phyloP scores from a whole-genome alignment of 2,113 vertebrate species.

The Apistogramma diplotaenia region DNA sequence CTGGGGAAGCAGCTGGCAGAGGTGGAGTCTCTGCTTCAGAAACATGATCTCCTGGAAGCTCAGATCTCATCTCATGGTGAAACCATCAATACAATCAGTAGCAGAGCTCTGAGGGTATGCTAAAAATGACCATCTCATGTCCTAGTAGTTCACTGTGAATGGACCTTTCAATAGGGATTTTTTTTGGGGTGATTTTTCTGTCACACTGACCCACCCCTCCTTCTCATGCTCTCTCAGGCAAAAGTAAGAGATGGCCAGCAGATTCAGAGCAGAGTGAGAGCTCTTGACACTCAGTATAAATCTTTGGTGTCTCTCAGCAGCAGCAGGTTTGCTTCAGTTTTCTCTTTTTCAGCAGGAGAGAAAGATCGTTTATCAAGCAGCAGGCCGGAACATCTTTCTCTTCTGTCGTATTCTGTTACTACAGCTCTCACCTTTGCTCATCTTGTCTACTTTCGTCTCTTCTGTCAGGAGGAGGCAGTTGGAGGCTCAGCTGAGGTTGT shows the following conservation, averaged over 20 bases:
- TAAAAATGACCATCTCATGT: neutral
- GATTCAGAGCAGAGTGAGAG: constrained; percentile 78
- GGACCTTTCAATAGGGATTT: neutral
- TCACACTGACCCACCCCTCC: neutral
- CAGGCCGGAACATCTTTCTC: neutral
- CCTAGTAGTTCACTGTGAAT: neutral
- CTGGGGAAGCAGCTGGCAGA: constrained; percentile 83
- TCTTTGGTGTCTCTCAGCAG: constrained; percentile 78
- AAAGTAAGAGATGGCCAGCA: constrained; percentile 58
- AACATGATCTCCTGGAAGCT: constrained; percentile 83
- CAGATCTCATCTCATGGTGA: constrained; percentile 82
- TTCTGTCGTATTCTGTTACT: neutral
- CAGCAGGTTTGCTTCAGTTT: constrained; percentile 73
- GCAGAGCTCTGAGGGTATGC: constrained; percentile 53
- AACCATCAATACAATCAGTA: constrained; percentile 71
- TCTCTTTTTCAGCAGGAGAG: neutral
- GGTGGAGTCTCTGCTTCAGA: constrained; percentile 82
- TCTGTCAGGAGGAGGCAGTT: constrained; percentile 77
- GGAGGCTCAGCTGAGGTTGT: constrained; percentile 78
- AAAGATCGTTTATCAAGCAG: neutral
- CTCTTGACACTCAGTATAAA: constrained; percentile 78
- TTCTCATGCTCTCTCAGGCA: constrained; percentile 25
- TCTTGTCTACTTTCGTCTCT: neutral
- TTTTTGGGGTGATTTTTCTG: neutral
- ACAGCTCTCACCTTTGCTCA: neutral